Conservation (phyloP, 2,888 invertebrate species). For the Athalia rosae region DNA sequence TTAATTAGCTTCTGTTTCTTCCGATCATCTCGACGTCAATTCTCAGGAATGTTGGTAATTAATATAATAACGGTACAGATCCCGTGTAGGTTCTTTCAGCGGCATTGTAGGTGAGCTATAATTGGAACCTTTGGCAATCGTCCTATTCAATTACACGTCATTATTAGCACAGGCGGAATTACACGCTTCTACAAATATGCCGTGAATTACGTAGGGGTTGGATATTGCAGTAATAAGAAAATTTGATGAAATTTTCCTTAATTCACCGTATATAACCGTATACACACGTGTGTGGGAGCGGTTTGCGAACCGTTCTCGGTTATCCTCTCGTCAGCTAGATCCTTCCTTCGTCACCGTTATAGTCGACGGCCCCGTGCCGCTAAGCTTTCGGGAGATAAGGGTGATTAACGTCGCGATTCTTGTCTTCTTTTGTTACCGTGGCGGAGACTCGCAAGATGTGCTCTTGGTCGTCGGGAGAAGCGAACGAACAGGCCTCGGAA, state of each 20-base stretch:
- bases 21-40: too few relatives aligned
- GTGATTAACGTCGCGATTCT: slow-evolving; percentile 37
- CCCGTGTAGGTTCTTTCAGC: too few relatives aligned
- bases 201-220: neutral
- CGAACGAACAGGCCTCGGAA: neutral
- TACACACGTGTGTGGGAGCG: neutral
- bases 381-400: slow-evolving; percentile 29
- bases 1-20: too few relatives aligned
- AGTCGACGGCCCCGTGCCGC: neutral
- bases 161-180: neutral
- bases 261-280: neutral
- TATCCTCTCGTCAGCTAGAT: slow-evolving; percentile 22
- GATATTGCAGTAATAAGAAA: neutral
- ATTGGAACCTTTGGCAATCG: too few relatives aligned
- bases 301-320: neutral
- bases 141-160: neutral
- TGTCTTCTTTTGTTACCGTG: slow-evolving; percentile 28
- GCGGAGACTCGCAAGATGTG: slow-evolving; percentile 15
- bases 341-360: slow-evolving; percentile 30
- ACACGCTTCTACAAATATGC: neutral
- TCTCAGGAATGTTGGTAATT: too few relatives aligned
- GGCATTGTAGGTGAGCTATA: too few relatives aligned
- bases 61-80: too few relatives aligned
- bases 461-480: neutral
- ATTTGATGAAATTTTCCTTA: neutral